phyloP scores from a whole-genome alignment of 2,888 invertebrate species.

The Drosophila leonis region DNA sequence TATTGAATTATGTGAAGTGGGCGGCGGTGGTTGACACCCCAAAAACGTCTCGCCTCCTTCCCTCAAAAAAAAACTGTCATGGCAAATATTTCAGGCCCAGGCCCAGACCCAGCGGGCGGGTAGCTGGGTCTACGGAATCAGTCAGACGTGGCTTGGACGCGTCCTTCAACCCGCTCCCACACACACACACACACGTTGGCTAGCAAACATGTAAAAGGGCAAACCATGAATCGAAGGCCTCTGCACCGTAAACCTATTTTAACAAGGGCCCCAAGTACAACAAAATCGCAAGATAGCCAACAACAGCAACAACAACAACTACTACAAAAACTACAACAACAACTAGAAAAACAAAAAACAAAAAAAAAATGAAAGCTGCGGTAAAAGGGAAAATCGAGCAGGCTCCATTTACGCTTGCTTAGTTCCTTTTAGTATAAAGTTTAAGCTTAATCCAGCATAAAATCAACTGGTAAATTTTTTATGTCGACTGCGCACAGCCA shows the following conservation, averaged over 20 bases:
- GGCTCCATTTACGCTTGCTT: slow-evolving; percentile 80
- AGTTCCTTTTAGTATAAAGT: slow-evolving; percentile 82
- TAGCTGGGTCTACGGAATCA: slow-evolving; percentile 40
- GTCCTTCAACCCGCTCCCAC: slow-evolving; percentile 53
- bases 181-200: slow-evolving; percentile 10
- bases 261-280: slow-evolving; percentile 60
- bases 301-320: slow-evolving; percentile 31
- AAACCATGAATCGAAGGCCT: slow-evolving; percentile 55
- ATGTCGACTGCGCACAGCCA: slow-evolving; percentile 60
- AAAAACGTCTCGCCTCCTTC: slow-evolving; percentile 6
- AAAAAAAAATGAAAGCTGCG: slow-evolving; percentile 11
- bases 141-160: slow-evolving; percentile 57
- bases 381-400: slow-evolving; percentile 31
- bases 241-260: slow-evolving; percentile 73
- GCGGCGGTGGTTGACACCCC: not conserved
- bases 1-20: slow-evolving; percentile 50
- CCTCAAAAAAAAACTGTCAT: slow-evolving; percentile 62
- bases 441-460: slow-evolving; percentile 82
- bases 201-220: slow-evolving; percentile 47
- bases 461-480: slow-evolving; percentile 82
- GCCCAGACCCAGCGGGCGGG: slow-evolving; percentile 5
- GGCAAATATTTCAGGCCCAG: slow-evolving; percentile 45
- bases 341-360: not conserved
- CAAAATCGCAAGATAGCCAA: slow-evolving; percentile 51
- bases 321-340: slow-evolving; percentile 10